Conservation (phyloP, 1,140 invertebrate species). For the Panagrolaimus sp. region DNA sequence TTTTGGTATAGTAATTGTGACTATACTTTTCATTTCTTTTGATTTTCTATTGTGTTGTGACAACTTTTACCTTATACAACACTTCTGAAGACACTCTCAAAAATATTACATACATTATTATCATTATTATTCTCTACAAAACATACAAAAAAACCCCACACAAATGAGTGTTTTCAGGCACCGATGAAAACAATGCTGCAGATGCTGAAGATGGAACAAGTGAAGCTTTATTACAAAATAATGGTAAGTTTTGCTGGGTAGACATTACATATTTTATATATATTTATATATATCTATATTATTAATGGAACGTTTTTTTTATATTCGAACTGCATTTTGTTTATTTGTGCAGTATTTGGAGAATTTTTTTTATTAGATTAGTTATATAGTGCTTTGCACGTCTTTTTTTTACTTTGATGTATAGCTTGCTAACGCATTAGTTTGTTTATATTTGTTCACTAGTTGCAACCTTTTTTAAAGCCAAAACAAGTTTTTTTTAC, state of each 20-base stretch:
- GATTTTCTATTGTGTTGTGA: no score
- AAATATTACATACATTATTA: no score
- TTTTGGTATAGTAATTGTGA: no score
- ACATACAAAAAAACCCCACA: no score
- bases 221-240: slow-evolving; percentile 9
- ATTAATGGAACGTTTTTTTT: neutral
- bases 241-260: slow-evolving; percentile 5
- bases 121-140: no score
- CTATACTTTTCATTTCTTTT: no score
- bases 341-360: slow-evolving; percentile 10
- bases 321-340: slow-evolving; percentile 12
- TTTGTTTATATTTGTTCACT: slow-evolving; percentile 10
- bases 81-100: no score
- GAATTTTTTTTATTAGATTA: slow-evolving; percentile 3
- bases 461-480: slow-evolving; percentile 1
- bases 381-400: slow-evolving; percentile 7
- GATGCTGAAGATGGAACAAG: slow-evolving; percentile 6
- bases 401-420: slow-evolving; percentile 14
- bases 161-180: neutral
- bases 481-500: no score
- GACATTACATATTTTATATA: no score
- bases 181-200: slow-evolving; percentile 9
- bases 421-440: slow-evolving; percentile 14
- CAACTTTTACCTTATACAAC: no score
- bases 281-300: no score